These are phyloP conservation scores for Dromius quadrimaculatus DNA, from an alignment of 2,888 invertebrate genomes.

Conservation along the genomic window DNA sequence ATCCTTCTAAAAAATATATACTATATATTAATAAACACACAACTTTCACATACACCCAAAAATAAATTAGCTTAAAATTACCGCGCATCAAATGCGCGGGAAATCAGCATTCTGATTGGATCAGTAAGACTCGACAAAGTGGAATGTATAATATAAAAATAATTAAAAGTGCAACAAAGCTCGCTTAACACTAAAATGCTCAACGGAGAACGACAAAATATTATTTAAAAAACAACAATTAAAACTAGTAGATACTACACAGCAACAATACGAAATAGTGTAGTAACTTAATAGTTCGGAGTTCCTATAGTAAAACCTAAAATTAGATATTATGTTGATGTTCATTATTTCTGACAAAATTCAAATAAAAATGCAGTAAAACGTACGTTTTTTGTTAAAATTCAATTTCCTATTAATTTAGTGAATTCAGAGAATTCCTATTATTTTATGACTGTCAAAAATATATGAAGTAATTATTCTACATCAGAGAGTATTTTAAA, in stretches of 20 bases:
- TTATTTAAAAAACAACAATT: conserved; percentile 17
- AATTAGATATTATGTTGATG: conserved; percentile 2
- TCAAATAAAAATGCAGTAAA: no score
- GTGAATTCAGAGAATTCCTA: no score
- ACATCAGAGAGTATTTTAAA: not conserved
- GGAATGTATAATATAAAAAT: conserved; percentile 49
- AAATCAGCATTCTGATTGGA: conserved; percentile 41
- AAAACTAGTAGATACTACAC: conserved; percentile 13
- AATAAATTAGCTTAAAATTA: conserved; percentile 38
- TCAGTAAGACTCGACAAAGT: conserved; percentile 39
- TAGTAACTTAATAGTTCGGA: not conserved
- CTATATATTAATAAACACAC: conserved; percentile 47
- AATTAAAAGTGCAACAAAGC: conserved; percentile 48
- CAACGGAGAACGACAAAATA: conserved; percentile 36
- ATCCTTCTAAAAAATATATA: conserved; percentile 42
- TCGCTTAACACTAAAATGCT: conserved; percentile 47
- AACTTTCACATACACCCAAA: conserved; percentile 34
- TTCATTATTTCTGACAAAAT: conserved; percentile 6
- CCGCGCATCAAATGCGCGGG: conserved; percentile 44
- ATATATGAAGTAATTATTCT: conserved; percentile 2
- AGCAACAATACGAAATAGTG: not conserved
- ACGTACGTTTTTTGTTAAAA: no score
- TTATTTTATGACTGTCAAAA: no score
- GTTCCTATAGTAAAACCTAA: not conserved
- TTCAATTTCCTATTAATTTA: no score